Conservation (phyloP, 2,888 invertebrate genomes). For the Pristionchus japonicus region DNA sequence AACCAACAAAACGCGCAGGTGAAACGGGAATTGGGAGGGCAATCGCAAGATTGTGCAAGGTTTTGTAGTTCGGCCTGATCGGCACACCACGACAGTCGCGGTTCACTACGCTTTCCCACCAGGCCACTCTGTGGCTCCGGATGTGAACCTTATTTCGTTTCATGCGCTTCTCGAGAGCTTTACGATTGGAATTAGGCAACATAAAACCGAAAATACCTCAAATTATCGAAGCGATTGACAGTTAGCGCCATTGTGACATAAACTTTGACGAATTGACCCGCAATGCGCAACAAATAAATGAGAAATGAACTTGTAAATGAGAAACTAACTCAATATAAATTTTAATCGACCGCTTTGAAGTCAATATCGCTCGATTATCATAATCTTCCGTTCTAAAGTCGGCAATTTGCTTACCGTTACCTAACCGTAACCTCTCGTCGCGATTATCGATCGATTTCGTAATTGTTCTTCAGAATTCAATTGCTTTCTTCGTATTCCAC, state of each 20-base stretch:
- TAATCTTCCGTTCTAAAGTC: not conserved
- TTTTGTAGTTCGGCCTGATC: conserved; percentile 26
- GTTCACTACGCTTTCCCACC: not conserved
- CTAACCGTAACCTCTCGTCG: too few species aligned
- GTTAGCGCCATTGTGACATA: not conserved
- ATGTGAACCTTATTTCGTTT: not conserved
- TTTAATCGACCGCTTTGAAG: not conserved
- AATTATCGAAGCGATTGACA: not conserved
- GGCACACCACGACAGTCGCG: not conserved
- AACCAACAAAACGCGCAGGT: not conserved
- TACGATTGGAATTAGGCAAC: not conserved
- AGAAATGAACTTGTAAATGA: not conserved
- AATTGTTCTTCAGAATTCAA: not conserved
- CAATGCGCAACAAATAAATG: not conserved
- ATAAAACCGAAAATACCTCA: not conserved
- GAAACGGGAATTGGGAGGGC: not conserved
- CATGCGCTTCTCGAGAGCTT: not conserved
- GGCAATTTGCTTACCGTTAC: too few species aligned
- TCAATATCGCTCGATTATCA: not conserved
- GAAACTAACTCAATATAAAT: not conserved
- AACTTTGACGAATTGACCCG: not conserved
- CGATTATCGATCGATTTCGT: not conserved
- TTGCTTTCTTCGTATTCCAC: too few species aligned
- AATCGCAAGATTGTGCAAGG: conserved; percentile 35
- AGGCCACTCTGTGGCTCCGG: not conserved